Conservation (phyloP, 1,140 invertebrate genomes). For the Drosophila sp. region DNA sequence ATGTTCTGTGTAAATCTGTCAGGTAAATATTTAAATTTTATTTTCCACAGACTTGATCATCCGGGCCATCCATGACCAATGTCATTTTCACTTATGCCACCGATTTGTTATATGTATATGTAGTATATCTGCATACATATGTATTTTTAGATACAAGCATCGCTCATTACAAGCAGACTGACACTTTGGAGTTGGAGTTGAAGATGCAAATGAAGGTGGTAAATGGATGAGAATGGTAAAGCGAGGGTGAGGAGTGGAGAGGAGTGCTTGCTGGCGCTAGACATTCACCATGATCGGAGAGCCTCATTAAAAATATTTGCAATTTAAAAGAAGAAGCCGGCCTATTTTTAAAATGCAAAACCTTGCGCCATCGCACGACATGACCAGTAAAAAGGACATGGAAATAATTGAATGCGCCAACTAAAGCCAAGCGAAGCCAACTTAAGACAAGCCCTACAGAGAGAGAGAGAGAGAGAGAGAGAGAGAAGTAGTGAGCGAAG, state of each 20-base stretch:
- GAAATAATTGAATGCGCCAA: slow-evolving; percentile 77
- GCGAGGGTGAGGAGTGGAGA: too few relatives aligned
- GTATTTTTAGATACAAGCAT: slow-evolving; percentile 65
- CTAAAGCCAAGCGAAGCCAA: slow-evolving; percentile 6
- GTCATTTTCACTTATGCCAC: slow-evolving; percentile 5
- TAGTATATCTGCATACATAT: slow-evolving; percentile 10
- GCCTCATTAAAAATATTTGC: slow-evolving; percentile 76
- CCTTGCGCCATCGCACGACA: slow-evolving; percentile 68
- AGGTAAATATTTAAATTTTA: slow-evolving; percentile 9
- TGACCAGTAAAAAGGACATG: slow-evolving; percentile 72
- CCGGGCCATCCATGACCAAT: neutral
- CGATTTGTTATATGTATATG: slow-evolving; percentile 1
- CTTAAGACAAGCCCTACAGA: too few relatives aligned
- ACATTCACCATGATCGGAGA: slow-evolving; percentile 17
- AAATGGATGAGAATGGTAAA: slow-evolving; percentile 1
- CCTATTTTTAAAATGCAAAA: slow-evolving; percentile 78
- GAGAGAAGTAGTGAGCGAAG: slow-evolving; percentile 4
- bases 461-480: neutral
- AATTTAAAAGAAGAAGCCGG: slow-evolving; percentile 57
- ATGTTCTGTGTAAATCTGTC: neutral
- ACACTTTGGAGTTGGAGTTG: slow-evolving; percentile 54
- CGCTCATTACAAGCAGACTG: slow-evolving; percentile 71
- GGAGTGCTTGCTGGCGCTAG: slow-evolving; percentile 44
- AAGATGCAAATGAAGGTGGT: neutral
- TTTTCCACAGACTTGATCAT: neutral